These are phyloP conservation scores for Poeciliopsis prolifica DNA, from an alignment of 2,113 vertebrate species.

Conservation along the genomic window DNA sequence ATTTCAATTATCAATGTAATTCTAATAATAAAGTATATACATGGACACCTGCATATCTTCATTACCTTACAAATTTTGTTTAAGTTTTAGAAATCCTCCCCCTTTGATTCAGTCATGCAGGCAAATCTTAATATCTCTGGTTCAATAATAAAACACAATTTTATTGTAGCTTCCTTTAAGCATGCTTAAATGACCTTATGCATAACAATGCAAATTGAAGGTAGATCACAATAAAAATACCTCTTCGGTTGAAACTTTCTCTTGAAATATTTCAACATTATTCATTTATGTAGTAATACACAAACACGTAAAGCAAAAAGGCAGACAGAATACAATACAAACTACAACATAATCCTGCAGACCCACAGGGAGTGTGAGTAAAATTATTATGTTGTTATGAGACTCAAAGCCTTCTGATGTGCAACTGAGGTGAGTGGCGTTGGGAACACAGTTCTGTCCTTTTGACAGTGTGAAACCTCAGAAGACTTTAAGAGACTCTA, in stretches of 20 bases:
- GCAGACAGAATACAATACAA: conserved; percentile 1
- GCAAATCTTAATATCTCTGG: neutral
- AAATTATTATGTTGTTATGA: neutral
- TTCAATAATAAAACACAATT: neutral
- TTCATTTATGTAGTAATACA: neutral
- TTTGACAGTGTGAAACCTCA: conserved; percentile 7
- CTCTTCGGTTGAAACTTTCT: conserved; percentile 1
- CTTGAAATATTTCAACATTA: neutral
- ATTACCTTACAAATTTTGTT: neutral
- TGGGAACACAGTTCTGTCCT: neutral
- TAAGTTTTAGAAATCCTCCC: neutral
- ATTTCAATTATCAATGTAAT: no score
- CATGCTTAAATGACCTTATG: conserved; percentile 5
- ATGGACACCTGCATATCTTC: neutral
- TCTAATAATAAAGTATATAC: neutral
- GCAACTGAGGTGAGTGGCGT: conserved; percentile 23
- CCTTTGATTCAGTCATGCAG: neutral
- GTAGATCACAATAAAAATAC: conserved; percentile 24
- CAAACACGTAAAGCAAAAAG: neutral
- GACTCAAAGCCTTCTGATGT: conserved; percentile 8
- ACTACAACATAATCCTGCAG: conserved; percentile 11
- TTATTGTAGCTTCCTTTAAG: neutral
- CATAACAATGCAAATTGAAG: conserved; percentile 6
- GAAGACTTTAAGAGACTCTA: conserved; percentile 9
- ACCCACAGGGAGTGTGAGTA: neutral